Evolutionary conservation across 2,797 vertebrate genomes (phyloP), one percentile per base, ranked within the genome.

Genomic region (Mus caroli): DNA sequence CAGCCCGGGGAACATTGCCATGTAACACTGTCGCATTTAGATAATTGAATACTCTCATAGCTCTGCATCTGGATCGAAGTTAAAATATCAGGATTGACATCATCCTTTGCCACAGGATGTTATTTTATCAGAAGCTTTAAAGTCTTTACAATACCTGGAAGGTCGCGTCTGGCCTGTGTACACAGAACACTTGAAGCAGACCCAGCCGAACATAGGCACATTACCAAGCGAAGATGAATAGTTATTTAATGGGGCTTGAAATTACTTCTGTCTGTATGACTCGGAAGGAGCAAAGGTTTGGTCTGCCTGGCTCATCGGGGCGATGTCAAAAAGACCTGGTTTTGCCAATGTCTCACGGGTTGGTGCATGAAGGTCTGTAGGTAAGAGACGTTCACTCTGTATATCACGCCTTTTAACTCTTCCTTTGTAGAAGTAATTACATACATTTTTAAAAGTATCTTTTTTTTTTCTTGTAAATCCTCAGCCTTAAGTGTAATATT

Each of bases 191-290:
- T 31, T 6, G 20, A 3, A 4, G 52, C 80, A 60, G 26, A 73
- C 76, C 69, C 31, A 52, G 62, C 14, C 6, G 4, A 69, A 69
- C 82, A 93, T 62, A 90, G 34, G 87, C 97, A 4, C 46, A 67
- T 71, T 10, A 94, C 24, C 46, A 67, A 75, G 87, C 31, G 75
- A 90, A 96, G 92, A 88, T 40, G 0, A 79, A 88, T 5, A 52
- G 85, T 92, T 86, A 87, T 86, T 94, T 93, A 92, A 75, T 87
- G 96, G 79, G 93, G 92, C 95, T 91, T 86, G 90, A 96, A 95
- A 96, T 94, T 62, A 94, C 80, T 1, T 96, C 94, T 62, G 3
- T 83, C 4, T 13, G 50, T 94, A 90, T 94, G 94, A 50, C 77
- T 75, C 40, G 50, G 79, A 52, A 96, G 97, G 96, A 92, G 85